A percentile compares a stretch with the other conserved stretches of the same genome.
Conservation (phyloP, 2,888 invertebrate genomes). For the Resseliella maxima region DNA sequence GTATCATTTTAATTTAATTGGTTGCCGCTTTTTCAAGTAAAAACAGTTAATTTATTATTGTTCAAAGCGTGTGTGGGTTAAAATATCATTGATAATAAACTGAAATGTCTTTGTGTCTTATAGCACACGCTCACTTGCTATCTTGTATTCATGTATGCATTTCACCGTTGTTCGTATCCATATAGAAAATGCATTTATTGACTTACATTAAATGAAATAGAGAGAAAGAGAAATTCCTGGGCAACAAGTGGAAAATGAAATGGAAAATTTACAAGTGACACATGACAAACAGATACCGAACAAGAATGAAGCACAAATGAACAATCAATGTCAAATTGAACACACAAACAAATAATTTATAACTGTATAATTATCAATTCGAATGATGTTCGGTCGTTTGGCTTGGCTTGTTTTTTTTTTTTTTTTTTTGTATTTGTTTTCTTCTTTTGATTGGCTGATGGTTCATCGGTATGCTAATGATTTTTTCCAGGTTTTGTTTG, state of each 20-base stretch:
- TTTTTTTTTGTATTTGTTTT: not conserved
- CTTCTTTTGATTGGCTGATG: not conserved
- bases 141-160: too few relatives aligned
- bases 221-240: not conserved
- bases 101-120: not conserved
- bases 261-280: conserved; percentile 3
- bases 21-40: not conserved
- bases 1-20: conserved; percentile 51
- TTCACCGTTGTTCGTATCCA: too few relatives aligned
- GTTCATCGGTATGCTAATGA: conserved; percentile 1
- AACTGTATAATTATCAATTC: conserved; percentile 36
- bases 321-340: conserved; percentile 36
- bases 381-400: not conserved
- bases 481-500: conserved; percentile 9
- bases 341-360: conserved; percentile 51
- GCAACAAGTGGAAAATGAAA: conserved; percentile 53
- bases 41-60: conserved; percentile 42
- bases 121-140: too few relatives aligned
- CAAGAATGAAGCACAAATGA: conserved; percentile 46
- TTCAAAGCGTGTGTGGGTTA: conserved; percentile 50
- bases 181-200: too few relatives aligned
- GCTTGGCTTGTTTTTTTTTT: not conserved
- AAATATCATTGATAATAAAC: not conserved
- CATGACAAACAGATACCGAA: conserved; percentile 32
- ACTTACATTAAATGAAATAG: not conserved